Base-by-base conservation (phyloP, 2,888 invertebrate species). In the Harpalus rufipes region DNA sequence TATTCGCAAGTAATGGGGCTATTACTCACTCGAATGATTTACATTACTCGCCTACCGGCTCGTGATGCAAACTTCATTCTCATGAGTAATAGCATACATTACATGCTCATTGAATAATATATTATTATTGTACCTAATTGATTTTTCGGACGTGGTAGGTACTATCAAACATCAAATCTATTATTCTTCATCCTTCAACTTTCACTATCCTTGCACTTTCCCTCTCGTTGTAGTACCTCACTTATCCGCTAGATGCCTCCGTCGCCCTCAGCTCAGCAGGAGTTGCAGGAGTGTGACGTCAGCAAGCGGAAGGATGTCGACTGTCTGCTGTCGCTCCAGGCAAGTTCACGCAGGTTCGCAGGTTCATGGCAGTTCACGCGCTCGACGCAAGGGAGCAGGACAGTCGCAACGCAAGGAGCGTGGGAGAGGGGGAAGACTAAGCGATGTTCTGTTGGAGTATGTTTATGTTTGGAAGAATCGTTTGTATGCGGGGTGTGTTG, bases 281-380 rank as follows among this genome's bases (percentile, higher is more conserved):
- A 25, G 25, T 25, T 32, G 68, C 39, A 68, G 68, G 32, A 68
- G 32, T 14, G 32, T 14, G 14, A 12, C 7, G 32, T n/a, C 32
- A 39, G 14, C 14, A n/a, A 14, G 39, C 68, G 68, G 68, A 68
- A 68, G 32, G 68, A 51, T 51, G 44, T 51, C 10, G 39, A 32
- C 32, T 68, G 68, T 68, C 63, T 68, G 68, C 68, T 68, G 68
- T 68, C 39, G 68, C 68, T 32, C 7, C 32, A 39, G 39, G 68
- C 25, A 68, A 68, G 39, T 68, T 68, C 68, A 68, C 68, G 68
- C 68, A 32, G 68, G 68, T 68, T 32, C 68, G 25, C 25, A n/a
- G 25, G 68, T 68, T 32, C 68, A 32, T 68, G 68, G 68, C 25
- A 68, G 68, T 68, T 68, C 68, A 39, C 68, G 68, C 21, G 32